phyloP scores from a whole-genome alignment of 2,888 invertebrate genomes.

The Neoascia interrupta region DNA sequence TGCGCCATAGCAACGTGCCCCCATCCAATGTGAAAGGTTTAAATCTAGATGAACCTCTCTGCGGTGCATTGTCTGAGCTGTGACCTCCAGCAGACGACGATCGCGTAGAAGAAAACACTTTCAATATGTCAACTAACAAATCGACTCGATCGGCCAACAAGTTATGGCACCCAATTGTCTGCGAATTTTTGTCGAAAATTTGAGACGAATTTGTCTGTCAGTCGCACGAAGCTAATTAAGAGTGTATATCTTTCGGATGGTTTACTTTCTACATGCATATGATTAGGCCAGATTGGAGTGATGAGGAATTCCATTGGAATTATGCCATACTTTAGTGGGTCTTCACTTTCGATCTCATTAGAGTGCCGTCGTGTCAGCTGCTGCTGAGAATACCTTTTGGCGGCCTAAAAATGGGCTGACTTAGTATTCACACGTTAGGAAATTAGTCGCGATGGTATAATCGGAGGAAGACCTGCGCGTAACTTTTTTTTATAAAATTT shows the following conservation, averaged over 20 bases:
- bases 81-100: constrained; percentile 45
- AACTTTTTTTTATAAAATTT: no score
- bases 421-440: no score
- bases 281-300: neutral
- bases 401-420: no score
- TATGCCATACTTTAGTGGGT: no score
- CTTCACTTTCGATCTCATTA: no score
- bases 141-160: neutral
- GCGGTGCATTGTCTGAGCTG: constrained; percentile 38
- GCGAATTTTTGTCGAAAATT: neutral
- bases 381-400: no score
- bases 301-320: constrained; percentile 10
- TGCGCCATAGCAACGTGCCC: neutral
- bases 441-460: no score
- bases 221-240: constrained; percentile 19
- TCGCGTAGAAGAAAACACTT: constrained; percentile 14
- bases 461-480: no score
- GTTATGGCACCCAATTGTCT: constrained; percentile 35
- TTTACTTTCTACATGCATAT: constrained; percentile 28
- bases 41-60: constrained; percentile 1
- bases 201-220: neutral
- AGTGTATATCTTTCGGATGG: neutral
- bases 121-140: constrained; percentile 10
- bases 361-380: no score
- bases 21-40: constrained; percentile 51